Conservation (phyloP, 2,113 vertebrate genomes). For the Corythaixoides concolor region DNA sequence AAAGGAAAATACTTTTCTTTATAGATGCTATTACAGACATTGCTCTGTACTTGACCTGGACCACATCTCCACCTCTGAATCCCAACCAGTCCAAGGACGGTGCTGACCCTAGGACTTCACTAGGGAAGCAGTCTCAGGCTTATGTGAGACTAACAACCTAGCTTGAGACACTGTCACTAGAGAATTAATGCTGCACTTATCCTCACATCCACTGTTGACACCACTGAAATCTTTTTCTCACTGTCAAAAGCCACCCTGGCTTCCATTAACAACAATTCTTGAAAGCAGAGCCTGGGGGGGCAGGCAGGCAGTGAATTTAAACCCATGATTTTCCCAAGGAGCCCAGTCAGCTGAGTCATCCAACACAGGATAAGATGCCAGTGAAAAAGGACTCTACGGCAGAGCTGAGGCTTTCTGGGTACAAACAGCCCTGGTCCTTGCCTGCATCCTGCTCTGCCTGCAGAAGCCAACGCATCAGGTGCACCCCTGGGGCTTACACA, state of each 20-base stretch:
- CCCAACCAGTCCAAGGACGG: neutral
- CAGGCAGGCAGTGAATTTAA: neutral
- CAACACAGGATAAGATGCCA: neutral
- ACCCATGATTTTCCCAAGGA: neutral
- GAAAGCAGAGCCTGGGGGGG: neutral
- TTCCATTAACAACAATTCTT: neutral
- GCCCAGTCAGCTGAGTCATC: neutral
- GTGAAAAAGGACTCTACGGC: neutral
- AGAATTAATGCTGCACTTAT: neutral
- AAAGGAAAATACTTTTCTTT: slow-evolving; percentile 3
- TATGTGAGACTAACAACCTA: neutral
- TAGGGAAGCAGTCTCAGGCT: neutral
- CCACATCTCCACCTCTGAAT: neutral
- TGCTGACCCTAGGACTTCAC: neutral
- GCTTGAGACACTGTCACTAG: neutral
- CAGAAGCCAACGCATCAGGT: neutral
- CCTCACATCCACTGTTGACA: neutral
- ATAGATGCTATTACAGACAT: neutral
- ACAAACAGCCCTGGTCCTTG: neutral
- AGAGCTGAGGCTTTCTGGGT: neutral
- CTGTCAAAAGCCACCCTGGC: neutral
- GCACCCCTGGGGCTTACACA: neutral
- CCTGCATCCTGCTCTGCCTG: neutral
- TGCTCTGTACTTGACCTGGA: neutral
- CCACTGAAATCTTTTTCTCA: neutral